Evolutionary conservation across 1,140 invertebrate species (phyloP).

Genomic region (Latrodectus geometricus): DNA sequence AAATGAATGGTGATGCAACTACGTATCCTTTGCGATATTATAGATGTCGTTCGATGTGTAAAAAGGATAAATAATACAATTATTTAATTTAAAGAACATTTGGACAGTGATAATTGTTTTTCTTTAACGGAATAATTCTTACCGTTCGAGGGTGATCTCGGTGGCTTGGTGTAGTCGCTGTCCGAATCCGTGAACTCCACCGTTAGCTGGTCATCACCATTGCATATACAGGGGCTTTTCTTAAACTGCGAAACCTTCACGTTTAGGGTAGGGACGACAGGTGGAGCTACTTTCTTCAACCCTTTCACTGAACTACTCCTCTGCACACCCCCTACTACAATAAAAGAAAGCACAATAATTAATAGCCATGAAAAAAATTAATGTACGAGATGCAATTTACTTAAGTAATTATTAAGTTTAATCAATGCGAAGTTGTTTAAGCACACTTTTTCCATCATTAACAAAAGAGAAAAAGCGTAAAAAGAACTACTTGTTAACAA

Average conservation of each 20-base stretch:
- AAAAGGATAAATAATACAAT: too few species aligned
- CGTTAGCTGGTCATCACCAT: slow-evolving; percentile 24
- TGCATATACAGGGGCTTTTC: slow-evolving; percentile 49
- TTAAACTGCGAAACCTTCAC: slow-evolving; percentile 47
- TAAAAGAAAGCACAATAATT: neutral
- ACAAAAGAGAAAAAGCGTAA: too few species aligned
- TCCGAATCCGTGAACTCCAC: slow-evolving; percentile 39
- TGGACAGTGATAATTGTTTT: too few species aligned
- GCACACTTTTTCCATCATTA: too few species aligned
- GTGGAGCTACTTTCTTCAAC: slow-evolving; percentile 43
- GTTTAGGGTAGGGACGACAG: slow-evolving; percentile 42
- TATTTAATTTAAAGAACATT: too few species aligned
- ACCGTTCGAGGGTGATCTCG: slow-evolving; percentile 52
- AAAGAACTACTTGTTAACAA: too few species aligned
- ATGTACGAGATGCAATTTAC: neutral
- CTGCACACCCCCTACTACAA: slow-evolving; percentile 42
- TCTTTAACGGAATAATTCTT: neutral
- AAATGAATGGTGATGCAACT: too few species aligned
- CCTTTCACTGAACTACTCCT: slow-evolving; percentile 46
- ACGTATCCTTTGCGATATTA: too few species aligned
- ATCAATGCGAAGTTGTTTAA: neutral
- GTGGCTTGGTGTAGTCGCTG: slow-evolving; percentile 34
- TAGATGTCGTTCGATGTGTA: too few species aligned
- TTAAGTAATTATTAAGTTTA: neutral
- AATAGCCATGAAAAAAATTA: neutral